These are phyloP conservation scores for Acrobasis consociella DNA, from an alignment of 2,888 invertebrate species.

Conservation along the genomic window DNA sequence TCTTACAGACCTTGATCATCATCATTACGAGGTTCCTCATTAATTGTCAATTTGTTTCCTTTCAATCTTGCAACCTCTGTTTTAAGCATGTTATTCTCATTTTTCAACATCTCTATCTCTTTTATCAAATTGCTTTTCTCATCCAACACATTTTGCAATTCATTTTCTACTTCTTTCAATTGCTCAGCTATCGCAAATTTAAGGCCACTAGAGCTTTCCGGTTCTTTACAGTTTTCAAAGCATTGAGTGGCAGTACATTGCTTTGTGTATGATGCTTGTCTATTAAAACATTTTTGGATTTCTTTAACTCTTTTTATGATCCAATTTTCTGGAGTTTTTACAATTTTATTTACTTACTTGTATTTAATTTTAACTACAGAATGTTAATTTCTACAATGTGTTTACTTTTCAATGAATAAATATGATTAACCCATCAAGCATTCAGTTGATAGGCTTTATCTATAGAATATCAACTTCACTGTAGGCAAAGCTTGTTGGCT, in stretches of 20 bases:
- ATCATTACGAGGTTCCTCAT: constrained; percentile 13
- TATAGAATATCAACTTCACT: too few species aligned
- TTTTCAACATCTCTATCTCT: constrained; percentile 49
- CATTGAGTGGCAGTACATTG: not conserved
- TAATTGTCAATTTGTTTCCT: constrained; percentile 19
- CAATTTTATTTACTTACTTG: not conserved
- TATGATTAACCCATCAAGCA: too few species aligned
- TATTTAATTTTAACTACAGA: too few species aligned
- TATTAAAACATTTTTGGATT: constrained; percentile 41
- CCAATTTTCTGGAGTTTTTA: constrained; percentile 27
- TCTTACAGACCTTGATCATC: constrained; percentile 31
- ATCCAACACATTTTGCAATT: constrained; percentile 29
- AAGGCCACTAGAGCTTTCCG: not conserved
- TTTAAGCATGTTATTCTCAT: constrained; percentile 58
- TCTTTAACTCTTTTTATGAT: constrained; percentile 33
- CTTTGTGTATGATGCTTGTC: constrained; percentile 40
- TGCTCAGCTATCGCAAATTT: not conserved
- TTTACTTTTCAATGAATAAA: too few species aligned
- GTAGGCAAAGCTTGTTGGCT: too few species aligned
- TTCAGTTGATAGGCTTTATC: too few species aligned
- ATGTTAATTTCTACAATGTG: too few species aligned
- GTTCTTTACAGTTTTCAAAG: not conserved
- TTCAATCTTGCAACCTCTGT: constrained; percentile 53
- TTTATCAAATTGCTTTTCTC: constrained; percentile 49
- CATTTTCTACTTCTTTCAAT: not conserved